Conservation (phyloP, 2,113 vertebrate genomes). For the Notothenia rossii region DNA sequence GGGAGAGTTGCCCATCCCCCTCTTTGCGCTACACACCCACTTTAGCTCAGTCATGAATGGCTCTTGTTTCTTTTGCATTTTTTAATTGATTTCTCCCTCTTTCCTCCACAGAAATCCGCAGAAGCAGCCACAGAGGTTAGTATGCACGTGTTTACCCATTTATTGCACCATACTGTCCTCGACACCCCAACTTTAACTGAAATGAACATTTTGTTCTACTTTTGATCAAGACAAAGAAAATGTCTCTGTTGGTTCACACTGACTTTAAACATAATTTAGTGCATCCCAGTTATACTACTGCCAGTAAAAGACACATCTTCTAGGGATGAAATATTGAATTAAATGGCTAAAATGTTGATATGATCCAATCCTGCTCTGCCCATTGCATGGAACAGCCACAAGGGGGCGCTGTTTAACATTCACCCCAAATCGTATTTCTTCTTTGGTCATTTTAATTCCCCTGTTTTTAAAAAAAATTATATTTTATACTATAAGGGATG, state of each 20-base stretch:
- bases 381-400: neutral
- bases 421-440: neutral
- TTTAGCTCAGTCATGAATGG: conserved; percentile 55
- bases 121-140: conserved; percentile 74
- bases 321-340: neutral
- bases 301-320: neutral
- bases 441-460: too few relatives aligned
- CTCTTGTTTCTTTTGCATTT: conserved; percentile 56
- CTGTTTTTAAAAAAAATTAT: too few relatives aligned
- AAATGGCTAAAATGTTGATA: neutral
- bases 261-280: neutral
- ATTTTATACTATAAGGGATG: neutral
- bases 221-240: neutral
- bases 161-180: neutral
- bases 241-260: neutral
- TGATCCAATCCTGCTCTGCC: neutral
- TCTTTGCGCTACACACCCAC: conserved; percentile 66
- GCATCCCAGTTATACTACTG: neutral
- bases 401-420: conserved; percentile 26
- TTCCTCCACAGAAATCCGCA: conserved; percentile 31
- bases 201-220: conserved; percentile 55
- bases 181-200: neutral
- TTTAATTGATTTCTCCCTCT: conserved; percentile 44
- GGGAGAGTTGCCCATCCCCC: conserved; percentile 67
- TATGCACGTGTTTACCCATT: conserved; percentile 7